A percentile compares a stretch with the other conserved stretches of the same genome.
phyloP scores from a whole-genome alignment of 1,140 invertebrate genomes.

The Homarus americanus region DNA sequence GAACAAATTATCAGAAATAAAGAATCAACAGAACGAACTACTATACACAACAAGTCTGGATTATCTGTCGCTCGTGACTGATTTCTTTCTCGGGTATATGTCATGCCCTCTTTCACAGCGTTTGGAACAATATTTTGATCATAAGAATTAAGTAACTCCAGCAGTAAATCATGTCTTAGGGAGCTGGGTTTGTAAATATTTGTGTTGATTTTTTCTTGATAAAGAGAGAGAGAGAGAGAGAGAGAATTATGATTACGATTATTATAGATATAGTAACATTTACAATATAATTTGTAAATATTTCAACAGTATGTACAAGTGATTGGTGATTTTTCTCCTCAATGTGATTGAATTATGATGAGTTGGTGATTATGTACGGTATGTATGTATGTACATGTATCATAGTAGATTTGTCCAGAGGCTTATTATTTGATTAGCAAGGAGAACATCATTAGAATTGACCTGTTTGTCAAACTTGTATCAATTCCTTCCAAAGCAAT shows the following conservation, averaged over 20 bases:
- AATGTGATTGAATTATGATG: constrained; percentile 59
- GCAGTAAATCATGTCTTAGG: constrained; percentile 53
- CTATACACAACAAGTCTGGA: not conserved
- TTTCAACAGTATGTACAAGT: constrained; percentile 70
- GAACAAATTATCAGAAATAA: constrained; percentile 20
- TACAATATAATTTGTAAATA: constrained; percentile 72
- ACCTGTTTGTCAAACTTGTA: constrained; percentile 63
- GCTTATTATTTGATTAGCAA: constrained; percentile 67
- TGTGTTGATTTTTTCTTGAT: constrained; percentile 69
- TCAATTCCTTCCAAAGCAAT: constrained; percentile 60
- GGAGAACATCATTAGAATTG: constrained; percentile 51
- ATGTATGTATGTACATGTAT: constrained; percentile 71
- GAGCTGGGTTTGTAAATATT: constrained; percentile 66
- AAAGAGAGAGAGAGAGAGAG: constrained; percentile 58
- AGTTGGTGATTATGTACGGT: constrained; percentile 54
- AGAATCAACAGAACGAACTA: not conserved
- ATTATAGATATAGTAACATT: constrained; percentile 66
- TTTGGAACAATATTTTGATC: constrained; percentile 67
- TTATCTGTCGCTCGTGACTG: not conserved
- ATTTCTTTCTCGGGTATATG: not conserved
- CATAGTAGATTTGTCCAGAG: constrained; percentile 70
- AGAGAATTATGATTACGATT: no score
- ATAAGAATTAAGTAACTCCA: constrained; percentile 58
- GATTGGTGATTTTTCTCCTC: constrained; percentile 65
- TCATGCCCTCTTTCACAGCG: constrained; percentile 60